These are phyloP conservation scores for Drosophila mulleri DNA, from an alignment of 2,888 invertebrate species.

Conservation along the genomic window DNA sequence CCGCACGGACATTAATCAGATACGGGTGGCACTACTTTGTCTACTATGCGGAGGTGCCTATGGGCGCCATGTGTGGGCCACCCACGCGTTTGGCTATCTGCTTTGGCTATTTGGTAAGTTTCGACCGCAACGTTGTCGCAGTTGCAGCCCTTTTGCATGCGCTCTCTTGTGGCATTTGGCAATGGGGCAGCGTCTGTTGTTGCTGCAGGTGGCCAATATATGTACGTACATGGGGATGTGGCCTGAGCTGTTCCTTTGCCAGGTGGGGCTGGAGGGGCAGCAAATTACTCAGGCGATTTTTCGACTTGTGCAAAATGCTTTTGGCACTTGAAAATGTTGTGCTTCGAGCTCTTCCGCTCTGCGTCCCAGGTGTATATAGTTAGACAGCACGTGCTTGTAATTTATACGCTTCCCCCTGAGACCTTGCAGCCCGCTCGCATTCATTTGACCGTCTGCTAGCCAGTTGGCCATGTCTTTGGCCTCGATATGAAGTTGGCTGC, in stretches of 20 bases:
- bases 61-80: not conserved
- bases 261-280: conserved; percentile 21
- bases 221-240: not conserved
- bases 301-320: conserved; percentile 37
- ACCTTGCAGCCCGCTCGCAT: conserved; percentile 22
- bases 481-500: conserved; percentile 17
- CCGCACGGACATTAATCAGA: conserved; percentile 42
- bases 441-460: conserved; percentile 17
- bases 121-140: conserved; percentile 51
- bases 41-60: not conserved
- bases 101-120: conserved; percentile 30
- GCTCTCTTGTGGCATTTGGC: conserved; percentile 38
- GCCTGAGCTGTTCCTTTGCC: not conserved
- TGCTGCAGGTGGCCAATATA: conserved; percentile 41
- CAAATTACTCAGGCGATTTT: conserved; percentile 37
- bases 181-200: conserved; percentile 21
- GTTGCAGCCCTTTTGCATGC: conserved; percentile 19
- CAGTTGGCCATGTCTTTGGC: conserved; percentile 5
- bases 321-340: conserved; percentile 49
- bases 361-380: conserved; percentile 3
- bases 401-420: conserved; percentile 43
- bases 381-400: conserved; percentile 31
- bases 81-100: not conserved
- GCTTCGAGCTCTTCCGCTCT: not conserved
- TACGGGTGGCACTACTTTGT: conserved; percentile 12